Base-by-base conservation (phyloP, 1,140 invertebrate genomes). In the Leptopilina clavipes region DNA sequence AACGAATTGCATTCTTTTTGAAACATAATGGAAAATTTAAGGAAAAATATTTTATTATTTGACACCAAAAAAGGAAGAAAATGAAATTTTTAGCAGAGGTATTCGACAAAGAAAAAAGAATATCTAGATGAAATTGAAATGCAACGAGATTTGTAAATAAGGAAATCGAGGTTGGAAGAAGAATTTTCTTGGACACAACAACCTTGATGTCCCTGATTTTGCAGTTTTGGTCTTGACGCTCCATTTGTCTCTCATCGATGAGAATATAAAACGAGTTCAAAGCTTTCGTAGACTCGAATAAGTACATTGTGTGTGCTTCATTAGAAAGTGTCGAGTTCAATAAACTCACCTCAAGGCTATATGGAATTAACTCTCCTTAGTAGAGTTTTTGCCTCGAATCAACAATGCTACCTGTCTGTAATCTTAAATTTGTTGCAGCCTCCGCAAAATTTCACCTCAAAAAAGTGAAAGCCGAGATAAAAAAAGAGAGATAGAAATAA, bases 321-420 rank as follows among this genome's bases (percentile, higher is more conserved):
- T 65, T 65, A 65, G 59, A 65, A 65, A 65, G 59, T 65, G 59
- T 65, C n/a, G 59, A 65, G 59, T 65, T 65, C 59, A 31, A 65
- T 31, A 65, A 65, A 65, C 59, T 37, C 22, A 31, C 11, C 1
- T n/a, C 59, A 65, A 65, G 59, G 59, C 25, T 65, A 14, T n/a
- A n/a, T 65, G 59, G 59, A 31, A 65, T 25, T 65, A 31, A 31
- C 59, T 65, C 59, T 31, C 59, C 59, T 65, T n/a, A 65, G n/a
- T n/a, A n/a, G 37, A 40, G 12, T 65, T 65, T 65, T 65, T 65
- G 22, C 22, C 25, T 31, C 10, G 14, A 65, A 11, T 22, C 9
- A 14, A 14, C 59, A 65, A 31, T 65, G 11, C 22, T 65, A 65
- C 59, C 22, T 65, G 59, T 65, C 22, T 65, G 22, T 14, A 65